Percentiles rank a stretch among this genome's conserved stretches.
These are phyloP conservation scores for Perca fluviatilis DNA, from an alignment of 2,113 vertebrate genomes.

Conservation along the genomic window DNA sequence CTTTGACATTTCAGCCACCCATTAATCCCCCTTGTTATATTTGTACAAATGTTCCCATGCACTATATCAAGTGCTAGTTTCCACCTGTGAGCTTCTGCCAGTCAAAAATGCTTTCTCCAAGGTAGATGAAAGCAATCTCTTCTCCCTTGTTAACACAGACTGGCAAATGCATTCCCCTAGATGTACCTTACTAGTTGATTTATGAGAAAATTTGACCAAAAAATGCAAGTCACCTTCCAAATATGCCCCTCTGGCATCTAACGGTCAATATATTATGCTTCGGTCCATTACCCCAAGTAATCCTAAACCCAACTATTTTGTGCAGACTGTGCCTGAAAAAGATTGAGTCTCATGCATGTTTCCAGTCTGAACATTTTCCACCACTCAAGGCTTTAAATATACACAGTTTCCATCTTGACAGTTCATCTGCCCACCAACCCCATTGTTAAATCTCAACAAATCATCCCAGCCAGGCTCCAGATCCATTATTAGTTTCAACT, in stretches of 20 bases:
- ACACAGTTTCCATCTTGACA: conserved; percentile 78
- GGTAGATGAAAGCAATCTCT: conserved; percentile 53
- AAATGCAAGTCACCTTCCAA: conserved; percentile 55
- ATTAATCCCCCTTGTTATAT: conserved; percentile 40
- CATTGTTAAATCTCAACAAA: conserved; percentile 77
- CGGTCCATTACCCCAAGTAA: conserved; percentile 64
- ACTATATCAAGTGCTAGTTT: conserved; percentile 31
- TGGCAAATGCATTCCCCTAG: conserved; percentile 38
- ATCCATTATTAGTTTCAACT: conserved; percentile 72
- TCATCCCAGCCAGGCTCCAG: conserved; percentile 58
- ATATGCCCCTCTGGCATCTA: conserved; percentile 57
- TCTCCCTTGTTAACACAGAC: conserved; percentile 42
- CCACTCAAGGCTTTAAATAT: conserved; percentile 77
- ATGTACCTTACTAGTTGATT: conserved; percentile 55
- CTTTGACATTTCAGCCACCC: conserved; percentile 42
- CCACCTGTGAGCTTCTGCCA: conserved; percentile 56
- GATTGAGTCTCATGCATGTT: conserved; percentile 69
- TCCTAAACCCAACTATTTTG: conserved; percentile 66
- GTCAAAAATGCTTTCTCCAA: conserved; percentile 47
- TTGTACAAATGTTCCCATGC: conserved; percentile 61
- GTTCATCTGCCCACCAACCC: conserved; percentile 77
- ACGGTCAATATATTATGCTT: conserved; percentile 62
- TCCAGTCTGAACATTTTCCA: conserved; percentile 76
- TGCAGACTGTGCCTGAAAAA: conserved; percentile 58
- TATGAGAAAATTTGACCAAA: conserved; percentile 61